Evolutionary conservation across 2,797 vertebrate genomes (phyloP), one percentile per base, ranked within the genome.

Genomic region (Fistularia commersonii): DNA sequence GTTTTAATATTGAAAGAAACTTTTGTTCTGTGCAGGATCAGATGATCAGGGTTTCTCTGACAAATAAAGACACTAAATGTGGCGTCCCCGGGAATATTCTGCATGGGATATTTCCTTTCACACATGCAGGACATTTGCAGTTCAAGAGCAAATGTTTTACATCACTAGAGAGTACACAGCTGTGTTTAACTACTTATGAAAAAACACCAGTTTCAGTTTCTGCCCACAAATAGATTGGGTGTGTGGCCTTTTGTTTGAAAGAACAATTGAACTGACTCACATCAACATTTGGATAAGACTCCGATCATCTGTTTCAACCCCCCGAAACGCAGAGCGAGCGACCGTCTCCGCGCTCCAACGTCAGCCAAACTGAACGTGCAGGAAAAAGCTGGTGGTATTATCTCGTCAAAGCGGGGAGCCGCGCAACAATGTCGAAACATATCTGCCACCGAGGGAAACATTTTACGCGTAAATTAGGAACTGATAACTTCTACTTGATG

Each of bases 401-500:
- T 77, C 65, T 69, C 76, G 78, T 84, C 74, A 72, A 69, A 77
- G 74, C 61, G 57, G 1, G 3, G 59, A 44, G 49, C 65, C 44
- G 7, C 1, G 43, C 54, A 62, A 72, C 71, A 83, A 73, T 69
- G 54, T 56, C 48, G 15, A 52, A 77, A 57, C 8, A 7, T 5
- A 41, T 54, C 39, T 3, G 11, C 60, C 51, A 42, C 23, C 34
- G 74, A 61, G 69, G 72, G 74, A 86, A 83, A 65, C 54, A n/a
- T 74, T 77, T 80, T 57, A 75, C 58, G 42, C 10, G 4, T 75
- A 75, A 84, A 77, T 57, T 74, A 52, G 57, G 40, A 49, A 37
- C 73, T 65, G 77, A 83, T 76, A 81, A 79, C 76, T 80, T 54
- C 46, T 59, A 71, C 74, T 77, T 84, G 77, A 85, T 77, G 53